phyloP scores from a whole-genome alignment of 2,113 vertebrate species.

The Cyprinodon variegatus region DNA sequence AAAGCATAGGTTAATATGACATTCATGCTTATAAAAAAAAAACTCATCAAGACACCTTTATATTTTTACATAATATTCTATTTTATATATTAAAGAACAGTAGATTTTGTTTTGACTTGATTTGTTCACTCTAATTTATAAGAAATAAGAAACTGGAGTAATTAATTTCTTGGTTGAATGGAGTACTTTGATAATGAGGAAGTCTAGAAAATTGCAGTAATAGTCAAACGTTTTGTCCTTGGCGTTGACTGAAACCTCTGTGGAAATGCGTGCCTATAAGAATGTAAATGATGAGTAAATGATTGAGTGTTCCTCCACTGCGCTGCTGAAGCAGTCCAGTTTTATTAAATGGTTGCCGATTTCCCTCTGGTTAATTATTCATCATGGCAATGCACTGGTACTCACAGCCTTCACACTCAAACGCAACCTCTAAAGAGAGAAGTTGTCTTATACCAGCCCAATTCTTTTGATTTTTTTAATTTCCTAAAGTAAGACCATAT shows the following conservation, averaged over 20 bases:
- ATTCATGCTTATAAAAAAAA: background rate
- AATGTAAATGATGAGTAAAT: conserved; percentile 19
- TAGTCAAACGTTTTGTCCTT: background rate
- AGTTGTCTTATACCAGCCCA: conserved; percentile 12
- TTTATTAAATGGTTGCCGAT: conserved; percentile 46
- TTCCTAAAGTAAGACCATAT: background rate
- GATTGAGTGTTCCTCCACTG: conserved; percentile 26
- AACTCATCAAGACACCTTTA: background rate
- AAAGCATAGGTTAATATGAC: background rate
- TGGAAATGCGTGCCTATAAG: conserved; percentile 22
- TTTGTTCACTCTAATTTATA: background rate
- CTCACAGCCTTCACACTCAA: conserved; percentile 24
- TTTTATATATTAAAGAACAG: background rate
- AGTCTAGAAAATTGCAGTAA: background rate
- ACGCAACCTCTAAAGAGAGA: conserved; percentile 18
- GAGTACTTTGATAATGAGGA: too few relatives aligned
- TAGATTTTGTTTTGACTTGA: background rate
- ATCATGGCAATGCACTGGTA: conserved; percentile 42
- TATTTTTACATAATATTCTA: background rate
- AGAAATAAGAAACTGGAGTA: background rate
- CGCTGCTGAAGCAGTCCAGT: conserved; percentile 36
- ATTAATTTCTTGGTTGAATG: background rate
- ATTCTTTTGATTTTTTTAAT: conserved; percentile 38
- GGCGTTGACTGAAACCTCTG: conserved; percentile 1
- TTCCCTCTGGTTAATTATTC: conserved; percentile 60